These are phyloP conservation scores for Keiferia lycopersicella DNA, from an alignment of 2,888 invertebrate genomes.

Conservation along the genomic window DNA sequence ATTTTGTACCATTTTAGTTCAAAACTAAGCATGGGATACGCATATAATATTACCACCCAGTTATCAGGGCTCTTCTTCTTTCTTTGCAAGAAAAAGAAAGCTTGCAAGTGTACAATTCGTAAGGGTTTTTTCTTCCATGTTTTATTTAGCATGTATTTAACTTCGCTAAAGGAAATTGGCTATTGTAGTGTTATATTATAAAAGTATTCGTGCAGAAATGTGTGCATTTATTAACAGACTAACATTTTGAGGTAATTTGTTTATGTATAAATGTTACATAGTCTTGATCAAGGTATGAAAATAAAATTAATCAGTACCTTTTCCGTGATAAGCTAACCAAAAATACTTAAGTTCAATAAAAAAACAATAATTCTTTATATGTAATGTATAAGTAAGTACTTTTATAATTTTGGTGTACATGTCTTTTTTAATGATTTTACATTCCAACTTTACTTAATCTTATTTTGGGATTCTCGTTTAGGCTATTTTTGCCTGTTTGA, in stretches of 20 bases:
- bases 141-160: background rate
- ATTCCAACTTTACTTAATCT: background rate
- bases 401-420: no score
- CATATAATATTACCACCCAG: background rate
- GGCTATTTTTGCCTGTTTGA: background rate
- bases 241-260: constrained; percentile 38
- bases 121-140: background rate
- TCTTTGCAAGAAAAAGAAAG: background rate
- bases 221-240: constrained; percentile 40
- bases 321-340: constrained; percentile 28
- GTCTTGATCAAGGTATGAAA: background rate
- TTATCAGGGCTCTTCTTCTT: background rate
- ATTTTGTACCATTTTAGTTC: no score
- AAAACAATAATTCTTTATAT: constrained; percentile 7
- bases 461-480: background rate
- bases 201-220: constrained; percentile 33
- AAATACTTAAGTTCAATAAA: constrained; percentile 14
- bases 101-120: background rate
- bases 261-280: constrained; percentile 27
- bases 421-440: no score
- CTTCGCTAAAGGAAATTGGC: background rate
- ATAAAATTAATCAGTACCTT: constrained; percentile 5
- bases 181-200: background rate
- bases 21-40: no score
- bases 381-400: background rate